Percentiles rank a stretch among this genome's conserved stretches.
Conservation (phyloP, 2,888 invertebrate genomes). For the Hemaris fuciformis region DNA sequence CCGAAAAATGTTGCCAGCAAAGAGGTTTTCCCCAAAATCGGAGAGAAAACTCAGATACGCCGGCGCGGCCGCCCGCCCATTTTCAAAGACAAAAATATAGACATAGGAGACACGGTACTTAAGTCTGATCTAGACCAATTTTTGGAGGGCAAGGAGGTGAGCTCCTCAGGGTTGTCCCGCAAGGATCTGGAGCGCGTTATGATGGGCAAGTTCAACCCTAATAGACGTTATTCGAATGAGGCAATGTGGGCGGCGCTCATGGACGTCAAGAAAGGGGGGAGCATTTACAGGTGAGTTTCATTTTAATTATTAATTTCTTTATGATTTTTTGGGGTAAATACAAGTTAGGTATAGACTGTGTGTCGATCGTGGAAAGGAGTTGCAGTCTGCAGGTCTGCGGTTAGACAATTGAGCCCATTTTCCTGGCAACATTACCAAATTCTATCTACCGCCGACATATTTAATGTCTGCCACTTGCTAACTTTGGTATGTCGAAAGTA, state of each 20-base stretch:
- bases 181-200: constrained; percentile 75
- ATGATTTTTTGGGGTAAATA: neutral
- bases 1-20: constrained; percentile 56
- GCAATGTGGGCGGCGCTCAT: constrained; percentile 82
- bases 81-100: constrained; percentile 70
- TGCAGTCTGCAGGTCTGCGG: too few species aligned
- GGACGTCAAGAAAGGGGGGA: constrained; percentile 82
- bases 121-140: constrained; percentile 78
- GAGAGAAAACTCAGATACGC: constrained; percentile 57
- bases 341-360: too few species aligned
- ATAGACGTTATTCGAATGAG: constrained; percentile 74
- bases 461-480: too few species aligned
- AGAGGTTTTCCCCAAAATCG: constrained; percentile 51
- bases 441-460: too few species aligned
- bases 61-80: constrained; percentile 68
- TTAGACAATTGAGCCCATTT: too few species aligned
- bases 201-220: constrained; percentile 80
- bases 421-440: too few species aligned
- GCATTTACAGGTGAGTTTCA: constrained; percentile 78
- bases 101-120: constrained; percentile 70
- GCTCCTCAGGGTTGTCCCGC: constrained; percentile 73
- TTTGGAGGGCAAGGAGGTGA: constrained; percentile 74
- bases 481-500: too few species aligned
- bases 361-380: too few species aligned
- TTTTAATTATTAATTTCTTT: neutral